phyloP scores from a whole-genome alignment of 2,113 vertebrate genomes.

The Xyrauchen texanus region DNA sequence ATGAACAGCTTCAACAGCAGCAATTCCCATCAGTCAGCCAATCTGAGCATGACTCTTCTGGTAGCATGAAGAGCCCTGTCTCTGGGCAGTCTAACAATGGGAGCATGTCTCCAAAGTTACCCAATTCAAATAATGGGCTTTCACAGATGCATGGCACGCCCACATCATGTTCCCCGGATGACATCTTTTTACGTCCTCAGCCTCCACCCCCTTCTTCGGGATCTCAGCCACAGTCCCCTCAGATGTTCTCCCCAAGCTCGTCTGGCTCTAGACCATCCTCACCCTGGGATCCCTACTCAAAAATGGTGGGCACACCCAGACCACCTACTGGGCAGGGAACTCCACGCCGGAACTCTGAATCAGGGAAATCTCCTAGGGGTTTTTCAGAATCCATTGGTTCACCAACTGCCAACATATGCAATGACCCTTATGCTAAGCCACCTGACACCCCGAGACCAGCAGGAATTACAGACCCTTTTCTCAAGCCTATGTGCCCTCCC shows the following conservation, averaged over 20 bases:
- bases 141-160: constrained; percentile 77
- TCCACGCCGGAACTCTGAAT: constrained; percentile 81
- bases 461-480: constrained; percentile 82
- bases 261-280: constrained; percentile 87
- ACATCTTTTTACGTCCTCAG: constrained; percentile 92
- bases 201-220: constrained; percentile 83
- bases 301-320: constrained; percentile 97
- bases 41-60: constrained; percentile 78
- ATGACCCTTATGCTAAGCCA: constrained; percentile 88
- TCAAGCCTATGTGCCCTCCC: constrained; percentile 83
- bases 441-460: constrained; percentile 90
- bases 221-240: constrained; percentile 85
- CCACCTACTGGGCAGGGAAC: constrained; percentile 79
- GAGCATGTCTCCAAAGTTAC: constrained; percentile 84
- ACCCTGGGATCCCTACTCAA: constrained; percentile 92
- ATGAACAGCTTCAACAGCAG: constrained; percentile 89
- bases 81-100: constrained; percentile 83
- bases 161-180: constrained; percentile 76
- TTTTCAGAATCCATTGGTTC: constrained; percentile 78
- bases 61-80: constrained; percentile 85
- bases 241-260: constrained; percentile 86
- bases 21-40: constrained; percentile 80
- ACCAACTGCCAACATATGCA: constrained; percentile 76
- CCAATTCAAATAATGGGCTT: constrained; percentile 84
- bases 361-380: constrained; percentile 80